Conservation (phyloP, 1,140 invertebrate species). For the Drosophila varians region DNA sequence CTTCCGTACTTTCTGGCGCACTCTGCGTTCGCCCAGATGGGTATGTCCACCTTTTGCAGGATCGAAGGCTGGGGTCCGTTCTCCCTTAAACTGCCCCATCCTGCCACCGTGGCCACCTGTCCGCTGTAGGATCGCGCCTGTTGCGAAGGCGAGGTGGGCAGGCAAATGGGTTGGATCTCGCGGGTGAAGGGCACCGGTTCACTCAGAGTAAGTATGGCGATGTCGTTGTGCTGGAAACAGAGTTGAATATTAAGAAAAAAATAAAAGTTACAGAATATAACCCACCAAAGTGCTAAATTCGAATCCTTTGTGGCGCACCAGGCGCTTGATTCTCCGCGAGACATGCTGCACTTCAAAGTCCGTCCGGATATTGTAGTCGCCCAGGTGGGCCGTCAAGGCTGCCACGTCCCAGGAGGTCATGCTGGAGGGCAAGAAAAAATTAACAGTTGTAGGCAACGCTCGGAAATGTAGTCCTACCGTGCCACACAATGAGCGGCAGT, state of each 20-base stretch:
- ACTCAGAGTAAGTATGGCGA: constrained; percentile 93
- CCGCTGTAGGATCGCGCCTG: constrained; percentile 86
- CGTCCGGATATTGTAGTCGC: constrained; percentile 92
- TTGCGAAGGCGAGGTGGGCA: constrained; percentile 86
- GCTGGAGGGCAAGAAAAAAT: constrained; percentile 84
- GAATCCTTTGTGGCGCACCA: constrained; percentile 93
- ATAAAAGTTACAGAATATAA: neutral
- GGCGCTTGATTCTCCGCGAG: constrained; percentile 90
- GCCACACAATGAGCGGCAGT: constrained; percentile 96
- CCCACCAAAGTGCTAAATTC: constrained; percentile 91
- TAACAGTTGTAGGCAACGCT: neutral
- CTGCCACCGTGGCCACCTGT: constrained; percentile 90
- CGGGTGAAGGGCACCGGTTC: constrained; percentile 90
- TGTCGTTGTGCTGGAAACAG: constrained; percentile 89
- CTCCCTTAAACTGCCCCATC: constrained; percentile 87
- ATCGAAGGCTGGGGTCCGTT: constrained; percentile 92
- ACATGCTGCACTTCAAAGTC: constrained; percentile 89
- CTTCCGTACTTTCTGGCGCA: constrained; percentile 92
- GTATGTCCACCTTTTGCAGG: constrained; percentile 92
- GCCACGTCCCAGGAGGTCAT: constrained; percentile 95
- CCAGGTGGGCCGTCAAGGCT: constrained; percentile 90
- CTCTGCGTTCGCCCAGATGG: constrained; percentile 91
- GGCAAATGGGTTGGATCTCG: constrained; percentile 92
- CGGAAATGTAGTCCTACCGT: constrained; percentile 87
- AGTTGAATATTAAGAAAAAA: neutral